Base-by-base conservation (phyloP, 2,888 invertebrate species). In the Aricia artaxerxes region DNA sequence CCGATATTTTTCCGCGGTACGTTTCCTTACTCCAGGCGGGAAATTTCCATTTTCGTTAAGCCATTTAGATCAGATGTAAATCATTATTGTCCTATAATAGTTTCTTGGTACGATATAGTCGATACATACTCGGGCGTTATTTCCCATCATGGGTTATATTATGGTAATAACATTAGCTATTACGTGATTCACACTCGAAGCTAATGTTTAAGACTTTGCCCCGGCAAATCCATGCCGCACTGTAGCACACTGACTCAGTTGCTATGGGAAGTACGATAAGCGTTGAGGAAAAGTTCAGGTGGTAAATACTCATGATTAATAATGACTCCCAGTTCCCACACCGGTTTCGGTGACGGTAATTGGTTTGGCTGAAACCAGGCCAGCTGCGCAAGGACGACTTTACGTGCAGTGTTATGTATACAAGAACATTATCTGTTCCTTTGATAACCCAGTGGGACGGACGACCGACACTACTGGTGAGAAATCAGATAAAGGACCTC, bases 31-130 rank as follows among this genome's bases (percentile, higher is more conserved):
- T 69, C 69, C 73, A 24, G 44, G 4, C 44, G 44, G 76, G 76
- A 35, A 76, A 76, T 57, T 76, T 76, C 76, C 76, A 13, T 57
- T 76, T 76, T 76, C 53, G 76, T 76, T 57, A 57, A 57, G 7
- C 31, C 3, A 49, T 49, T 44, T 73, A 44, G 44, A n/a, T 44
- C 73, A 31, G 24, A 49, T 49, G 35, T 24, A 53, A 24, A 76
- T 76, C 53, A 76, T 53, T 16, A 35, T 53, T 5, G 76, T 53
- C 49, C 49, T 76, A 31, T 76, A 76, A 76, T 76, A 35, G 53
- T 57, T 76, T 76, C 76, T 53, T 24, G 76, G 76, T 76, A 76
- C 76, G 13, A 76, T 53, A 76, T 24, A 7, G 13, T 57, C 31
- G 76, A 57, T 76, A 76, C 35, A 11, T 57, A 53, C 53, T 75